Conservation (phyloP, 2,113 vertebrate genomes). For the Aspidoscelis tigris region DNA sequence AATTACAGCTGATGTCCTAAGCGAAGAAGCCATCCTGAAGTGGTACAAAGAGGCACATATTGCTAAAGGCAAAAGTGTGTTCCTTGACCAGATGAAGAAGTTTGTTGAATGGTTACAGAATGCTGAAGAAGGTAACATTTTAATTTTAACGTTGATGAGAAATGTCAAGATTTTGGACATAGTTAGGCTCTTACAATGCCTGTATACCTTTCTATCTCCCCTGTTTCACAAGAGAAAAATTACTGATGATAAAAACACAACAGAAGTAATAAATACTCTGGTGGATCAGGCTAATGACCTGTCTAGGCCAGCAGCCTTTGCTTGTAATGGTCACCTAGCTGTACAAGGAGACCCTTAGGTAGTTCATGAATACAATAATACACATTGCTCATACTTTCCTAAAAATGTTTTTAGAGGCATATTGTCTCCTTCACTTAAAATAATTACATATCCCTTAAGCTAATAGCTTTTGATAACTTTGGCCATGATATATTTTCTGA, state of each 20-base stretch:
- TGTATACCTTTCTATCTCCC: too few species aligned
- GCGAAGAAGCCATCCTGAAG: slow-evolving; percentile 91
- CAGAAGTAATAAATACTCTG: background rate
- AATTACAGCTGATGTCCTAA: slow-evolving; percentile 88
- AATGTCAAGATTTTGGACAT: background rate
- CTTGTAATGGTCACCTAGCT: too few species aligned
- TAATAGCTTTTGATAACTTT: too few species aligned
- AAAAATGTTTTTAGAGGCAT: too few species aligned
- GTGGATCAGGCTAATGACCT: background rate
- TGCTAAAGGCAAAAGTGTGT: slow-evolving; percentile 92
- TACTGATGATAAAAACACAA: background rate
- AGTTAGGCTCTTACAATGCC: too few species aligned
- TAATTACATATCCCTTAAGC: too few species aligned
- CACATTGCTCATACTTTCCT: too few species aligned
- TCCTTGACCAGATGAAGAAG: slow-evolving; percentile 95
- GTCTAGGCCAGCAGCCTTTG: too few species aligned
- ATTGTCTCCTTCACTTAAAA: too few species aligned
- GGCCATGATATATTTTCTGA: too few species aligned
- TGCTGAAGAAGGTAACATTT: slow-evolving; percentile 87
- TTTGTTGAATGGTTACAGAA: slow-evolving; percentile 95
- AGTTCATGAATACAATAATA: too few species aligned
- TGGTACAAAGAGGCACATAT: slow-evolving; percentile 92
- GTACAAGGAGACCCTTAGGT: too few species aligned
- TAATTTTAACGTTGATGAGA: background rate
- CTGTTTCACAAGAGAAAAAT: background rate